phyloP scores from a whole-genome alignment of 2,113 vertebrate species.

The Labeo rohita region DNA sequence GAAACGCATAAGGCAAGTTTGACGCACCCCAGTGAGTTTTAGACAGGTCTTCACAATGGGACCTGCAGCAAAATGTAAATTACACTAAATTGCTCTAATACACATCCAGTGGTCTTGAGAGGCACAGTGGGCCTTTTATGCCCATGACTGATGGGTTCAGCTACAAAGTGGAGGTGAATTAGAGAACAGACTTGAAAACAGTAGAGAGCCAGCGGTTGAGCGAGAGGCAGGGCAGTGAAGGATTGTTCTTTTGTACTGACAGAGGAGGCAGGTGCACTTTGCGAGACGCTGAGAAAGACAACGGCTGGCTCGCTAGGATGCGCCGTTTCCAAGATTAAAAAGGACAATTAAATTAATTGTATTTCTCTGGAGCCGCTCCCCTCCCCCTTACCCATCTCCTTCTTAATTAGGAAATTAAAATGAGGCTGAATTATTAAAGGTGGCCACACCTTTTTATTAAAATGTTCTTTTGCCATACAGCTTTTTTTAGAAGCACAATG shows the following conservation, averaged over 20 bases:
- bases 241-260: slow-evolving; percentile 59
- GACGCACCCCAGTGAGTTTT: slow-evolving; percentile 55
- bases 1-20: slow-evolving; percentile 50
- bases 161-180: slow-evolving; percentile 61
- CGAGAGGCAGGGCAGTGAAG: slow-evolving; percentile 40
- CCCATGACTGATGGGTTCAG: slow-evolving; percentile 52
- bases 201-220: slow-evolving; percentile 42
- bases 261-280: slow-evolving; percentile 58
- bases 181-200: slow-evolving; percentile 50
- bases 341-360: slow-evolving; percentile 41
- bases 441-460: background rate
- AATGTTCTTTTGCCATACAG: too few relatives aligned
- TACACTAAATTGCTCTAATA: slow-evolving; percentile 59
- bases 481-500: background rate
- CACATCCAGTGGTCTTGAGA: slow-evolving; percentile 50
- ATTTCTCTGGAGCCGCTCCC: background rate
- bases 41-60: slow-evolving; percentile 47
- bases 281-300: slow-evolving; percentile 27
- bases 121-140: slow-evolving; percentile 55
- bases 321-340: slow-evolving; percentile 48
- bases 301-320: slow-evolving; percentile 50
- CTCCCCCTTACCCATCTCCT: background rate
- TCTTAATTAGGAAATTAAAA: slow-evolving; percentile 26
- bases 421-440: background rate
- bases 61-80: slow-evolving; percentile 55